Evolutionary conservation across 2,797 vertebrate genomes (phyloP), one percentile per base, ranked within the genome.

Genomic region (Poeciliopsis gracilis): DNA sequence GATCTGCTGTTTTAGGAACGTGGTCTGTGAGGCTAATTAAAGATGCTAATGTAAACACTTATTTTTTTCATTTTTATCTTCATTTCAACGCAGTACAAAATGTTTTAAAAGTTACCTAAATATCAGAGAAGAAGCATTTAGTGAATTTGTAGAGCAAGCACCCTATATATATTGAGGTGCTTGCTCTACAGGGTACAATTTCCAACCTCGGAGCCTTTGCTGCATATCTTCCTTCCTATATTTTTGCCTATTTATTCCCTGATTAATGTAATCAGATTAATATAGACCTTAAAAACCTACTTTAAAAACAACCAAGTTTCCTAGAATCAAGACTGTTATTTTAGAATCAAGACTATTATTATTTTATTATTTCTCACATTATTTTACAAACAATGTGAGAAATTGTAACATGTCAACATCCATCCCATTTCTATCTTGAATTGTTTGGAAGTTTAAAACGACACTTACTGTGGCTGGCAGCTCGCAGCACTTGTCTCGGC

Each of bases 401-500:
- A 71, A 80, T 77, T 49, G 10, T 36, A 16, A 45, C 30, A 28
- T 49, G 16, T 43, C 38, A 43, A 13, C 2, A 33, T 67, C 16
- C 8, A 10, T 33, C 25, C 57, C 61, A 63, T 57, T 49, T 23
- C 23, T 59, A 9, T 7, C 28, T 23, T 51, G 61, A 18, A 2
- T 16, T 5, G 20, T 61, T 78, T 43, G 20, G n/a, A 51, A 45
- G 41, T 61, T 28, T 23, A 13, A 70, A 69, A 61, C 73, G 75
- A 75, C 77, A 66, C 33, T 97, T 96, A 99, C 99, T 93, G 95
- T 98, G 77, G 98, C 90, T 63, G 99, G 98, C 90, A 99, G 96
- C 91, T 99, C 99, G 85, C 99, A 99, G 91, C 99, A 99, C 96
- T 94, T 98, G 95, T 99, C 99, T 93, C 98, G 96, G 88, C 96